Evolutionary conservation across 2,797 vertebrate genomes (phyloP).

Genomic region (Lepidocolaptes lacrymiger): DNA sequence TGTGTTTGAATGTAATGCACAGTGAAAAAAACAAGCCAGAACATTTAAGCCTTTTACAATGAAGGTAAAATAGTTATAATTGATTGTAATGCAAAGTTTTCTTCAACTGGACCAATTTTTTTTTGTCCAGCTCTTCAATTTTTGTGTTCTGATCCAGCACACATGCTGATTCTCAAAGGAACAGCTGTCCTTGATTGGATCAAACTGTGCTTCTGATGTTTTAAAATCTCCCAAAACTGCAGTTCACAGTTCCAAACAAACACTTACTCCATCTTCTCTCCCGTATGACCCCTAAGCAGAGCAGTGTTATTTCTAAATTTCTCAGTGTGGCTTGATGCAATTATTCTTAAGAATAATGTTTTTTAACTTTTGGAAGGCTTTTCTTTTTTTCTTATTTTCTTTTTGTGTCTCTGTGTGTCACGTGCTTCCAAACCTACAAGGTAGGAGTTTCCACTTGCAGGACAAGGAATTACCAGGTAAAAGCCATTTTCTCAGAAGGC

Average conservation of each 20-base stretch:
- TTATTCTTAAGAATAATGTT: neutral
- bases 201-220: neutral
- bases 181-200: neutral
- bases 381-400: neutral
- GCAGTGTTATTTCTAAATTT: neutral
- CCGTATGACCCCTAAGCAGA: neutral
- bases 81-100: neutral
- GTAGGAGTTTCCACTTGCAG: neutral
- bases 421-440: rapidly evolving
- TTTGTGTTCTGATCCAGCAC: neutral
- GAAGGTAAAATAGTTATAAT: neutral
- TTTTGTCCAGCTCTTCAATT: neutral
- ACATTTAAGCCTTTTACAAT: neutral
- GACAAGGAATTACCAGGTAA: neutral
- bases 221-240: neutral
- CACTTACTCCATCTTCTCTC: neutral
- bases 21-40: neutral
- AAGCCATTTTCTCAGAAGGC: neutral
- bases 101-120: neutral
- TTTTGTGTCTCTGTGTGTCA: neutral
- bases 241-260: neutral
- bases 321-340: neutral
- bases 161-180: neutral
- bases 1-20: neutral
- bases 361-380: neutral